phyloP scores from a whole-genome alignment of 2,888 invertebrate genomes.

The Itoplectis maculator region DNA sequence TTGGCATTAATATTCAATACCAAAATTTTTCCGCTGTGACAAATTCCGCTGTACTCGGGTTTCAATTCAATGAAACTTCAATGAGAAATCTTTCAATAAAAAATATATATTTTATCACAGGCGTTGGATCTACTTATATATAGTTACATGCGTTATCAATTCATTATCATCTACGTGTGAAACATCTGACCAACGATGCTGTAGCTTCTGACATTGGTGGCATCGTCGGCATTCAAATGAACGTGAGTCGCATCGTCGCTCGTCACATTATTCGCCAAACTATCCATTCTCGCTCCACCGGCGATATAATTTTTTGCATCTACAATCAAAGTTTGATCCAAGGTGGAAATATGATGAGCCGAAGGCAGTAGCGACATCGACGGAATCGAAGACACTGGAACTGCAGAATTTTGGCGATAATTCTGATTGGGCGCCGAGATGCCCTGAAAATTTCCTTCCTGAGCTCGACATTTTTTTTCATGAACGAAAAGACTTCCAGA shows the following conservation, averaged over 20 bases:
- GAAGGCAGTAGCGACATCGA: slow-evolving; percentile 72
- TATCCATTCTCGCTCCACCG: slow-evolving; percentile 67
- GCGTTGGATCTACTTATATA: slow-evolving; percentile 48
- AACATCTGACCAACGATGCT: slow-evolving; percentile 77
- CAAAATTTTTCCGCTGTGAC: no score
- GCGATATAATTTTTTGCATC: slow-evolving; percentile 71
- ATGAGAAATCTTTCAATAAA: background rate
- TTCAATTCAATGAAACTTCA: background rate
- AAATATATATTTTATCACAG: slow-evolving; percentile 71
- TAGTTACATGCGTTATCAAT: no score
- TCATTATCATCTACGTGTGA: slow-evolving; percentile 71
- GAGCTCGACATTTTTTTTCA: slow-evolving; percentile 77
- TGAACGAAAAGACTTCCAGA: slow-evolving; percentile 82
- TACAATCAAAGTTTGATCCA: slow-evolving; percentile 61
- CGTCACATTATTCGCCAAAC: slow-evolving; percentile 38
- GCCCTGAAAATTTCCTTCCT: slow-evolving; percentile 68
- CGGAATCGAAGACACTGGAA: slow-evolving; percentile 48
- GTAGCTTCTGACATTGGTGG: slow-evolving; percentile 74
- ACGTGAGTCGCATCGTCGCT: slow-evolving; percentile 70
- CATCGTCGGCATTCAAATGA: no score
- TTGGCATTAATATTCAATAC: no score
- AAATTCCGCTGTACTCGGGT: background rate
- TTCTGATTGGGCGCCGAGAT: slow-evolving; percentile 61
- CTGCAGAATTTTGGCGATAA: slow-evolving; percentile 62
- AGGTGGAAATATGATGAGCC: slow-evolving; percentile 65